Conservation (phyloP, 2,113 vertebrate genomes). For the Corvus hawaiiensis region DNA sequence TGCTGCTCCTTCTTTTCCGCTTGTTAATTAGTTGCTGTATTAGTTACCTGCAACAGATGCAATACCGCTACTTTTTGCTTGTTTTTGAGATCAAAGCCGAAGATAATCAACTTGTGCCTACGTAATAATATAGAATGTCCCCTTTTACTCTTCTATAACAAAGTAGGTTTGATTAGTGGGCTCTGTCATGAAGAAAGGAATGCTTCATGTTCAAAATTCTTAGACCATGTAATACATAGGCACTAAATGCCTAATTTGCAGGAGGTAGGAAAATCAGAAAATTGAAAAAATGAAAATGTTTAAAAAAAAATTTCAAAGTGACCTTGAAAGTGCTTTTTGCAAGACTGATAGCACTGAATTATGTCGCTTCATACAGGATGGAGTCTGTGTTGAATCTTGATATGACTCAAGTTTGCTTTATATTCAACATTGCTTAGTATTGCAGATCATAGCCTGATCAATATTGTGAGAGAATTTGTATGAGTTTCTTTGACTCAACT, state of each 20-base stretch:
- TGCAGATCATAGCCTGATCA: not conserved
- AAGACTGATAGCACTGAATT: not conserved
- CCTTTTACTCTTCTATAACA: not conserved
- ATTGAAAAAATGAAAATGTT: not conserved
- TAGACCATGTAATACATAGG: not conserved
- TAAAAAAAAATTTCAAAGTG: not conserved
- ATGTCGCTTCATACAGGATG: not conserved
- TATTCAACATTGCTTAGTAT: not conserved
- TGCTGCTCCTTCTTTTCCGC: not conserved
- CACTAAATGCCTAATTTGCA: not conserved
- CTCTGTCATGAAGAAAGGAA: not conserved
- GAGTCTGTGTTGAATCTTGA: not conserved
- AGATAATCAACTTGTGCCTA: not conserved
- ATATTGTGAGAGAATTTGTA: not conserved
- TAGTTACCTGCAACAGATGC: not conserved
- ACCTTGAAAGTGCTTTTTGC: not conserved
- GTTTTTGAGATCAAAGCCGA: not conserved
- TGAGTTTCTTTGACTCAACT: not conserved
- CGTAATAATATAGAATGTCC: not conserved
- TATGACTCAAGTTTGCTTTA: not conserved
- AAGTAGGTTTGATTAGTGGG: not conserved
- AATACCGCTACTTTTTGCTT: not conserved
- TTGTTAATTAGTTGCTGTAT: not conserved
- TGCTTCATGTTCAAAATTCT: not conserved
- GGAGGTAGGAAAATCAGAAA: not conserved